These are phyloP conservation scores for Nibea coibor DNA, from an alignment of 2,113 vertebrate species.

Conservation along the genomic window DNA sequence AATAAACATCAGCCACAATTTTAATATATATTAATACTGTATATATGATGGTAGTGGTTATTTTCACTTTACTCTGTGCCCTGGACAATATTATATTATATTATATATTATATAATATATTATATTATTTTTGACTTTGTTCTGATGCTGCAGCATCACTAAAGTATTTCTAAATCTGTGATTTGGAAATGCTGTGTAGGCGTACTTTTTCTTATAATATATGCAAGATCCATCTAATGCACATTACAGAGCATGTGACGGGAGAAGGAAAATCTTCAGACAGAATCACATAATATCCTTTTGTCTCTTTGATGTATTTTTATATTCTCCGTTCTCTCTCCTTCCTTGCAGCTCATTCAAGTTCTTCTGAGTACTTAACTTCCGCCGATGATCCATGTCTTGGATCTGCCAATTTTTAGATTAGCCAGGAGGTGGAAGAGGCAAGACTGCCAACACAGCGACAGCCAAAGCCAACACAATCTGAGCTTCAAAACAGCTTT, in stretches of 20 bases:
- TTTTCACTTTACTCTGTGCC: not conserved
- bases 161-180: not conserved
- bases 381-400: too few species aligned
- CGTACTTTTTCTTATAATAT: not conserved
- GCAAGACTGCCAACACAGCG: too few species aligned
- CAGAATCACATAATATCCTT: not conserved
- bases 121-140: not conserved
- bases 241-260: not conserved
- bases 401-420: too few species aligned
- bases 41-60: not conserved
- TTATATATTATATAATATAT: too few species aligned
- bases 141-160: not conserved
- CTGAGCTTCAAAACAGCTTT: too few species aligned
- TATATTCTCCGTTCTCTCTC: not conserved
- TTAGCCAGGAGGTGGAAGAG: too few species aligned
- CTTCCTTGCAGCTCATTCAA: not conserved
- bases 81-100: too few species aligned
- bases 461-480: too few species aligned
- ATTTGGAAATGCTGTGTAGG: not conserved
- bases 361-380: not conserved
- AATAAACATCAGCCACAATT: too few species aligned
- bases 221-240: not conserved
- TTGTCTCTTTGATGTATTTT: not conserved
- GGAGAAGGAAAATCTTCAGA: not conserved
- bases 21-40: not conserved